Base-by-base conservation (phyloP, 2,797 vertebrate genomes). In the Gymnocypris eckloni region DNA sequence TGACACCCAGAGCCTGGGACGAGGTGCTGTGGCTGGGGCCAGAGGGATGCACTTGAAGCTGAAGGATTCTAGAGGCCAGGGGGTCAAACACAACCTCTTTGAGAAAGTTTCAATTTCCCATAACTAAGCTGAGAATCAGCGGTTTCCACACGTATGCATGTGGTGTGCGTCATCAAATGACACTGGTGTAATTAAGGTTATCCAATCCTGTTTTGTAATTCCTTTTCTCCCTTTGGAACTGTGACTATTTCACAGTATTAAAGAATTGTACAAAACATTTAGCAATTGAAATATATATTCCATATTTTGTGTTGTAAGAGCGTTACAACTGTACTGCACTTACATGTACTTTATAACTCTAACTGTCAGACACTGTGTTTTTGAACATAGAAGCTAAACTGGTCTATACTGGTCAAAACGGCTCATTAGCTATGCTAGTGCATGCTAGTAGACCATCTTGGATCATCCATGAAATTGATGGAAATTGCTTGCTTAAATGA, bases 91-190 rank as follows among this genome's bases (percentile, higher is more conserved):
- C 79, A 59, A 83, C 59, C 48, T 86, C 84, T 88, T 90, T 90
- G 90, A 87, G 87, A 91, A 90, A 70, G 66, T 83, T 88, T 82
- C 69, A 84, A 82, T 86, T 91, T 90, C 91, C 88, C 89, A 89
- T 82, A 72, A 81, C 67, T 78, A 70, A 75, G 64, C 82, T 85
- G 69, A 86, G 86, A 87, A 86, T 76, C 52, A 0, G 9, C n/a
- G 18, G 28, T 82, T 84, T 52, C 50, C 43, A 85, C 85, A 89
- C 78, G 75, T 64, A 76, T 71, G 54, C 81, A 78, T 75, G 43
- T 56, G 39, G 25, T 37, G 64, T 89, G 83, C 87, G 80, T 89
- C 90, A 91, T 86, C 73, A 61, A 71, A 61, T 86, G 33, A 76
- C 72, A 45, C 33, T 77, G 66, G 73, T 72, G 41, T 69, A n/a